These are phyloP conservation scores for Ophraella communa DNA, from an alignment of 2,888 invertebrate species.

Conservation along the genomic window DNA sequence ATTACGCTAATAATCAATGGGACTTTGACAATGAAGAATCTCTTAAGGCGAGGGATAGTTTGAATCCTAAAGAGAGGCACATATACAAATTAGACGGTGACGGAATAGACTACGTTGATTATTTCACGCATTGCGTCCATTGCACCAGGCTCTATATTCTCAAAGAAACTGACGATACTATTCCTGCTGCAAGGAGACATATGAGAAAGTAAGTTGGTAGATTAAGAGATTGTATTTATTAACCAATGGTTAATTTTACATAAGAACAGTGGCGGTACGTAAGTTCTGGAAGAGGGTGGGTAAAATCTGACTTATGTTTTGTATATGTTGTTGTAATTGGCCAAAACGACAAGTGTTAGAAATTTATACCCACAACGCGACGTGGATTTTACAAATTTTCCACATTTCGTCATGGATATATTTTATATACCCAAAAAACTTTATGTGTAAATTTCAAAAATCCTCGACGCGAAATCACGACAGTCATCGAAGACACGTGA, in stretches of 20 bases:
- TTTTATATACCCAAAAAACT: not conserved
- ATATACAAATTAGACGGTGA: conserved; percentile 75
- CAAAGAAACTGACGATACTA: conserved; percentile 80
- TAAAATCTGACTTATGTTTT: too few species aligned
- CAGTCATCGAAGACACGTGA: not conserved
- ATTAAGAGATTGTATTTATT: not conserved
- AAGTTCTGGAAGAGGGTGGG: too few species aligned
- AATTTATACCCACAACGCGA: too few species aligned
- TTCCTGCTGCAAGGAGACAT: conserved; percentile 80
- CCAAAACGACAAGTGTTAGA: too few species aligned
- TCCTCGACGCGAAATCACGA: not conserved
- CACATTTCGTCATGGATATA: not conserved
- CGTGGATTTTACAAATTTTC: too few species aligned
- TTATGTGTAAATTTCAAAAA: not conserved
- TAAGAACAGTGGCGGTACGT: too few species aligned
- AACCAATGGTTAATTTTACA: too few species aligned
- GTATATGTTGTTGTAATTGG: too few species aligned
- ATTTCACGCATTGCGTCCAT: conserved; percentile 82
- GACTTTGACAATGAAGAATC: conserved; percentile 79
- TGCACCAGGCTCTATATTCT: conserved; percentile 82
- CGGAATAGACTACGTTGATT: conserved; percentile 77
- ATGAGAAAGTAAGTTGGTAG: conserved; percentile 73
- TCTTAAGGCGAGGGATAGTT: conserved; percentile 62
- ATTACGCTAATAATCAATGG: conserved; percentile 93
- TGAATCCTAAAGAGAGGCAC: conserved; percentile 71